Conservation (phyloP, 2,113 vertebrate species). For the human region GRCh38 chrX:44326001-44326500, state of each 20-base stretch:
- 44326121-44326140: too few relatives aligned
- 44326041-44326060: too few relatives aligned
- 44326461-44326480: neutral
- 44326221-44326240: neutral
- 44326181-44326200: neutral
- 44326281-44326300: neutral
- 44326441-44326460: neutral
- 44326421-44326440: neutral
- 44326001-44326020: too few relatives aligned
- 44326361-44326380: neutral
- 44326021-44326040: too few relatives aligned
- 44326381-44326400: neutral
- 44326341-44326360: neutral
- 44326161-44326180: too few relatives aligned
- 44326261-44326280: neutral
- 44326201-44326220: neutral
- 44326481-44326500: neutral
- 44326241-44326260: neutral
- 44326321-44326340: neutral
- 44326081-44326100: too few relatives aligned
- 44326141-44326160: too few relatives aligned
- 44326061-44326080: too few relatives aligned
- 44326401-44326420: neutral
- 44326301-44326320: neutral
- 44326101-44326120: too few relatives aligned